phyloP scores from a whole-genome alignment of 2,113 vertebrate genomes.

The Arvicanthis niloticus region DNA sequence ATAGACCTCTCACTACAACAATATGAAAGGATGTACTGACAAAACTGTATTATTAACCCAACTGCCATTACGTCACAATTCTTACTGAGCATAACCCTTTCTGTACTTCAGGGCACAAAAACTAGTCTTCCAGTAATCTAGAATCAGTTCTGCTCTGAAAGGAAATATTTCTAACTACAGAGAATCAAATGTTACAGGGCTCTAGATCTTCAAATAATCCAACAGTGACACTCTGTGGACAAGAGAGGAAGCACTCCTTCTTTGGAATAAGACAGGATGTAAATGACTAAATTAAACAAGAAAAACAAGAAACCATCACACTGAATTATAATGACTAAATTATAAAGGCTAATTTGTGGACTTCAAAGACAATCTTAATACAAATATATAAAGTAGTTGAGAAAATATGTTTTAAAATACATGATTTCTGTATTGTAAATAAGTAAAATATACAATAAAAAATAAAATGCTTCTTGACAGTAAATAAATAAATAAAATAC shows the following conservation, averaged over 20 bases:
- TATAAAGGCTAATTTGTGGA: slow-evolving; percentile 3
- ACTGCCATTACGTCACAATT: neutral
- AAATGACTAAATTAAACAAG: slow-evolving; percentile 17
- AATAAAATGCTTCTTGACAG: too few species aligned
- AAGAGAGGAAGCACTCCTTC: slow-evolving; percentile 43
- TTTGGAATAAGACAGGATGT: slow-evolving; percentile 30
- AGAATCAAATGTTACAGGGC: neutral
- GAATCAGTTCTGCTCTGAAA: slow-evolving; percentile 45
- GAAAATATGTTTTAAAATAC: neutral
- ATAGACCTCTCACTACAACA: neutral
- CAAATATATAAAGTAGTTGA: slow-evolving; percentile 38
- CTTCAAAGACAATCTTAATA: slow-evolving; percentile 51
- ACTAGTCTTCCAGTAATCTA: neutral
- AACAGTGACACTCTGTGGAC: slow-evolving; percentile 83
- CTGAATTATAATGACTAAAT: slow-evolving; percentile 29
- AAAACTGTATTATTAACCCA: neutral
- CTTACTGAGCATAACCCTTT: neutral
- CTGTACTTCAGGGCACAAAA: neutral
- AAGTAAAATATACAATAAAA: too few species aligned
- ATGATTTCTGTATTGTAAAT: neutral
- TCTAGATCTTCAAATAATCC: slow-evolving; percentile 56
- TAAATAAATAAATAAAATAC: too few species aligned
- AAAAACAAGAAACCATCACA: neutral
- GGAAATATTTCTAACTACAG: slow-evolving; percentile 55
- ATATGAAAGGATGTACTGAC: slow-evolving; percentile 22